Evolutionary conservation across 2,113 vertebrate genomes (phyloP).

Genomic region (Rostratula benghalensis): DNA sequence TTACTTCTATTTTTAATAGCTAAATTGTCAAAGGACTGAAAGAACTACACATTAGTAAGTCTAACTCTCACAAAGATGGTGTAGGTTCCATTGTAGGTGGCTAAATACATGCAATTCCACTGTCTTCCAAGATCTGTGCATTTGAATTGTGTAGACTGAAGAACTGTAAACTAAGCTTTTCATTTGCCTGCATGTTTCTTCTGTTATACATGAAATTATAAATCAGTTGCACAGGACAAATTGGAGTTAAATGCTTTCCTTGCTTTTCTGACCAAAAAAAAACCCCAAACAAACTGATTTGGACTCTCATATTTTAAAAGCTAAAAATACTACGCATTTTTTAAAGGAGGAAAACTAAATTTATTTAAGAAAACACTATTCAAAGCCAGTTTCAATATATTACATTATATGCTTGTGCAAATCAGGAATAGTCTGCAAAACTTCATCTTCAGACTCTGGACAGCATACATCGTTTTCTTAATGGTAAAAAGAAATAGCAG

Average conservation of each 20-base stretch:
- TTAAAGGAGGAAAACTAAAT: background rate
- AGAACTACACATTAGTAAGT: background rate
- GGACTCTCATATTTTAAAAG: background rate
- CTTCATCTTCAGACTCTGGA: background rate
- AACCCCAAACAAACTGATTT: background rate
- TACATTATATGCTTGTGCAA: background rate
- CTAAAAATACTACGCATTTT: background rate
- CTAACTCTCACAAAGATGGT: background rate
- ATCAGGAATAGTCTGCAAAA: background rate
- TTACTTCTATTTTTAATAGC: background rate
- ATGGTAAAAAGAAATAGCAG: background rate
- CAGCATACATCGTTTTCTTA: background rate
- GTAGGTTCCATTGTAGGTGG: background rate
- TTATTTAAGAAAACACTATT: background rate
- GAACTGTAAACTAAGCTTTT: background rate
- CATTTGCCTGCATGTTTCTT: background rate
- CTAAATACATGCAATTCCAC: background rate
- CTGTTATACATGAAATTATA: background rate
- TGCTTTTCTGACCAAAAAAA: background rate
- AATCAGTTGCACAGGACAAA: background rate
- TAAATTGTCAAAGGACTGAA: background rate
- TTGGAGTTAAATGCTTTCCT: background rate
- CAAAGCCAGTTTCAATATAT: background rate
- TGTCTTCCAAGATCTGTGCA: rapidly evolving
- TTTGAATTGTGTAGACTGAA: background rate